Conservation (phyloP, 2,888 invertebrate species). For the Nematopogon swammerdamellus region DNA sequence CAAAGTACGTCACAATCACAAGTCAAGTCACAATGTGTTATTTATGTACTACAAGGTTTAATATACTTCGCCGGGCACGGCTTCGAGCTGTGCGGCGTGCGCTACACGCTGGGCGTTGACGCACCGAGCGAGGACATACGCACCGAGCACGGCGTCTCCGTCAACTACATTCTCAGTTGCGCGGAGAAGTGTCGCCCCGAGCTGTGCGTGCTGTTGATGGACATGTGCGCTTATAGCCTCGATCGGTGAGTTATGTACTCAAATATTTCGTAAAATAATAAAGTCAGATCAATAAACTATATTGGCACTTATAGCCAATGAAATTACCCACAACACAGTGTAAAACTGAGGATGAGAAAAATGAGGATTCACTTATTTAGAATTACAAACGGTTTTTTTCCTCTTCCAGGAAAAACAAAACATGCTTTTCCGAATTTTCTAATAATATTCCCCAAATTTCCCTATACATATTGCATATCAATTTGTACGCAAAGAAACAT, state of each 20-base stretch:
- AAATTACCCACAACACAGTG: no score
- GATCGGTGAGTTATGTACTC: conserved; percentile 45
- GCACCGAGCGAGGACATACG: conserved; percentile 37
- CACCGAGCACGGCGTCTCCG: conserved; percentile 37
- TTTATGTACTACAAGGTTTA: conserved; percentile 29
- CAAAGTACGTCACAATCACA: no score
- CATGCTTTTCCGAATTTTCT: not conserved
- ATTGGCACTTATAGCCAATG: no score
- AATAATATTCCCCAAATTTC: not conserved
- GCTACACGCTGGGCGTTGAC: conserved; percentile 47
- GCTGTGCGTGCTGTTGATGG: conserved; percentile 47
- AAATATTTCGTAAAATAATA: no score
- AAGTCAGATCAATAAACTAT: no score
- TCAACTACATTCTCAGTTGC: conserved; percentile 40
- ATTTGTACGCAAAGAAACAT: no score
- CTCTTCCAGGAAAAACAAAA: no score
- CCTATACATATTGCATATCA: no score
- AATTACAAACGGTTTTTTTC: no score
- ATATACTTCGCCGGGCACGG: conserved; percentile 58
- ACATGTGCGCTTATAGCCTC: conserved; percentile 52
- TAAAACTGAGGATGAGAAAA: no score
- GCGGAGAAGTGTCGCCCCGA: conserved; percentile 39
- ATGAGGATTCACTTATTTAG: no score
- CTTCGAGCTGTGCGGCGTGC: conserved; percentile 45
- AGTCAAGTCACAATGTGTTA: no score